Conservation (phyloP, 2,113 vertebrate genomes). For the Microcebus lehilahytsara region DNA sequence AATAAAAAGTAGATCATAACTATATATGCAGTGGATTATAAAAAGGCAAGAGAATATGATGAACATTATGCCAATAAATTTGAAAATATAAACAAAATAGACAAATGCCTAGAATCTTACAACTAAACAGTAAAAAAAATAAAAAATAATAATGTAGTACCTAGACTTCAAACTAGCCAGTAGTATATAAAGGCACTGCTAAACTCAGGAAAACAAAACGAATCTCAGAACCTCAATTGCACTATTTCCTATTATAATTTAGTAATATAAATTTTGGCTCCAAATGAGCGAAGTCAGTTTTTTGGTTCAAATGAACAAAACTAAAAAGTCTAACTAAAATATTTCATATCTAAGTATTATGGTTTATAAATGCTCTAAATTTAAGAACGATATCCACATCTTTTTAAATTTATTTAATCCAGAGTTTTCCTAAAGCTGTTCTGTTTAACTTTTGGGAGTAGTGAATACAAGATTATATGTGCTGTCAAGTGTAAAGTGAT, state of each 20-base stretch:
- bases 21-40: too few relatives aligned
- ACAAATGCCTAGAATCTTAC: too few relatives aligned
- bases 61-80: too few relatives aligned
- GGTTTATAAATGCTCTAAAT: constrained; percentile 33
- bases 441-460: constrained; percentile 41
- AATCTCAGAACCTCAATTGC: background rate
- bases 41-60: too few relatives aligned
- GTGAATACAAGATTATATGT: background rate
- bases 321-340: background rate
- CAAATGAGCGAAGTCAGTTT: background rate
- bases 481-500: background rate
- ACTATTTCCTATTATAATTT: background rate
- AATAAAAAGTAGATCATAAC: too few relatives aligned
- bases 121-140: too few relatives aligned
- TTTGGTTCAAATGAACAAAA: constrained; percentile 8
- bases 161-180: too few relatives aligned
- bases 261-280: background rate
- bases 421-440: constrained; percentile 37
- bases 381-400: background rate
- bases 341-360: constrained; percentile 29
- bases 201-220: background rate
- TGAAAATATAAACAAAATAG: too few relatives aligned
- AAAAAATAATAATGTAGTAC: too few relatives aligned
- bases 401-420: constrained; percentile 10
- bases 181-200: too few relatives aligned